Base-by-base conservation (phyloP, 2,797 vertebrate genomes). In the Petrocephalus schoutedeni region DNA sequence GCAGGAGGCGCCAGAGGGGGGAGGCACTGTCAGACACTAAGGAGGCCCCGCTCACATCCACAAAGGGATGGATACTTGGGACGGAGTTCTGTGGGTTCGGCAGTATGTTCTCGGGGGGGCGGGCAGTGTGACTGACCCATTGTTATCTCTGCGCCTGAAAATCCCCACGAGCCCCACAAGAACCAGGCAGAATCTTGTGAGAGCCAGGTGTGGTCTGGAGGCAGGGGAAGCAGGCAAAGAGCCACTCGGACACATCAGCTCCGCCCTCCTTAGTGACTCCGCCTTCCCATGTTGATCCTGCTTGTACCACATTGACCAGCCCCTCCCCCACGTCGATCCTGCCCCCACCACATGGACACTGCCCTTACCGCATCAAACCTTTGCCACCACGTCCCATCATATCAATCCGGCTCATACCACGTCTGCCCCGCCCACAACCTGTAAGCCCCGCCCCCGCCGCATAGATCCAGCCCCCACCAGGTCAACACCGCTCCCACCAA, bases 151-250 rank as follows among this genome's bases (percentile, higher is more conserved):
- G 59, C 16, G 9, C 57, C 19, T 59, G 12, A 59, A 59, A 4
- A 14, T n/a, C 0, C 57, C 57, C 21, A 4, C 3, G 21, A 0
- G 19, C 36, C 16, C 14, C 71, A 12, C 32, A 77, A 57, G 9
- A 95, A 94, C 96, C 94, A 95, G 96, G 91, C 92, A 36, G 89
- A 92, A 93, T 92, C 90, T 93, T 93, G 94, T 91, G 94, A 95
- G 93, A 93, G 91, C 86, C 89, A 93, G 94, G 91, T 94, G 92
- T 92, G 93, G 94, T 95, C 96, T 96, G 94, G 92, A 96, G 91
- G 92, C 94, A 14, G 64, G 10, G 88, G 90, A 92, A 94, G 92
- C 89, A 90, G 91, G 93, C 94, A 96, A 95, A 95, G 96, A 93
- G 93, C 95, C 90, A 96, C 92, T 94, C 91, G 90, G 94, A 90